phyloP scores from a whole-genome alignment of 2,113 vertebrate species.

The Myotis yumanensis region DNA sequence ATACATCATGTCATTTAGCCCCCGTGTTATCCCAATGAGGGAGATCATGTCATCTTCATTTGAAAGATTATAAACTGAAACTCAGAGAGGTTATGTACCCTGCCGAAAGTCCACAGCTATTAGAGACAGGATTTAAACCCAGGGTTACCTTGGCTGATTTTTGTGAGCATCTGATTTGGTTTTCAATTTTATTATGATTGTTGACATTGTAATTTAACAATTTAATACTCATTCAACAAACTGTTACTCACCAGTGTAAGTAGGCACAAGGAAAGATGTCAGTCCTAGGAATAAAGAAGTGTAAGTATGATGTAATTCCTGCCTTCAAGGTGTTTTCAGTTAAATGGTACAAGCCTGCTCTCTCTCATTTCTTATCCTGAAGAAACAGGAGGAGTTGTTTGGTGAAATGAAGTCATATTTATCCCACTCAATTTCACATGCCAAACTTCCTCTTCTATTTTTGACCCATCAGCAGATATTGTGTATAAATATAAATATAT shows the following conservation, averaged over 20 bases:
- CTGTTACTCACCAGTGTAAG: background rate
- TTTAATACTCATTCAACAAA: background rate
- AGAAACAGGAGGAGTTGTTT: background rate
- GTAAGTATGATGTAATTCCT: background rate
- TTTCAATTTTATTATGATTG: conserved; percentile 40
- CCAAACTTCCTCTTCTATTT: background rate
- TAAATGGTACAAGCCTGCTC: background rate
- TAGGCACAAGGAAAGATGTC: background rate
- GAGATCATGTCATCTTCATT: background rate
- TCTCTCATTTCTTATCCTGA: background rate
- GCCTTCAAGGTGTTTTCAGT: background rate
- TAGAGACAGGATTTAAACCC: background rate
- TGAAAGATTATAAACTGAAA: background rate
- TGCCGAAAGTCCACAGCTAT: background rate
- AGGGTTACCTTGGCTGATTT: background rate
- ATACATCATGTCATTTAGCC: background rate
- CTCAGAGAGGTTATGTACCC: background rate
- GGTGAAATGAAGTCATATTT: background rate
- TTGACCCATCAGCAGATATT: background rate
- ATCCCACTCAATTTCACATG: background rate
- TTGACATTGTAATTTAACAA: conserved; percentile 7
- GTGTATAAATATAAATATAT: no score
- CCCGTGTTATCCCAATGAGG: background rate
- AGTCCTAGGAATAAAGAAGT: background rate
- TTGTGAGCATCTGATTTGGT: background rate